Conservation (phyloP, 2,888 invertebrate genomes). For the Erannis defoliaria region DNA sequence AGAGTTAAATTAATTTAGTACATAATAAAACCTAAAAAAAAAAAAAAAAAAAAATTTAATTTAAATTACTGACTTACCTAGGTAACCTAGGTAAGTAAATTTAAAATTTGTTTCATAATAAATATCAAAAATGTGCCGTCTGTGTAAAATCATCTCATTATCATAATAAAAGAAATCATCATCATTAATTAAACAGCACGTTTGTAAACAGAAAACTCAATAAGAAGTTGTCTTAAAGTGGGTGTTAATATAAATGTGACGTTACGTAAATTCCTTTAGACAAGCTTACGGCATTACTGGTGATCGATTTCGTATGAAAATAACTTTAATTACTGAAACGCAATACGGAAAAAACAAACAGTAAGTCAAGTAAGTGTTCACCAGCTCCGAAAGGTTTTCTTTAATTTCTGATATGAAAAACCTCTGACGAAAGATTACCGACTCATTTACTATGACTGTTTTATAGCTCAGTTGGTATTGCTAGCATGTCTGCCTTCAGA, state of each 20-base stretch:
- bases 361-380: conserved; percentile 7
- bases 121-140: background rate
- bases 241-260: conserved; percentile 35
- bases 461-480: too few species aligned
- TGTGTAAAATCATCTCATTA: background rate
- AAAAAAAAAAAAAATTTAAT: too few species aligned
- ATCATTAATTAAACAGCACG: conserved; percentile 22
- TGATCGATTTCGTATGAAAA: conserved; percentile 49
- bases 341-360: conserved; percentile 5
- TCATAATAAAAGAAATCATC: conserved; percentile 10
- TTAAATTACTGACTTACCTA: too few species aligned
- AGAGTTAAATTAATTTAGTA: too few species aligned
- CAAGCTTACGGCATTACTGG: conserved; percentile 37
- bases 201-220: conserved; percentile 20
- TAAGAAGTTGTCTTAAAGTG: conserved; percentile 25
- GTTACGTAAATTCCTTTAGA: conserved; percentile 34
- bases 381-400: too few species aligned
- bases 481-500: too few species aligned
- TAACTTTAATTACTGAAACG: conserved; percentile 45
- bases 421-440: too few species aligned
- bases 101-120: too few species aligned
- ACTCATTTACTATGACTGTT: too few species aligned
- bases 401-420: too few species aligned
- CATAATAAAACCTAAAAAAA: too few species aligned
- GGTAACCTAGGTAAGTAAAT: too few species aligned